Conservation (phyloP, 1,140 invertebrate genomes). For the Aphidius ervi region DNA sequence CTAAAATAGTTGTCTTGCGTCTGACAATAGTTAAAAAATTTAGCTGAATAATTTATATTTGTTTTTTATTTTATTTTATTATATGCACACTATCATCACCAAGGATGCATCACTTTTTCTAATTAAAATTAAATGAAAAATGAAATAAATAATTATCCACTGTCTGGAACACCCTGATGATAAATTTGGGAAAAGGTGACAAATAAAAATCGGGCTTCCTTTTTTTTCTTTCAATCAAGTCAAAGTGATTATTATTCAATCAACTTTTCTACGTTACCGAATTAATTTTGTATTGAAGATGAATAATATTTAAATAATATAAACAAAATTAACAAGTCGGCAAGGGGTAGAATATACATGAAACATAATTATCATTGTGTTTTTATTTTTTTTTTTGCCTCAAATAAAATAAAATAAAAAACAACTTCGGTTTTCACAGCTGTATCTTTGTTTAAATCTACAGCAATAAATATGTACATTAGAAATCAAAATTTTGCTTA, state of each 20-base stretch:
- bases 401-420: conserved; percentile 21
- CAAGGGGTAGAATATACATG: no score
- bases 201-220: conserved; percentile 21
- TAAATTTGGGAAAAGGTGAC: conserved; percentile 43
- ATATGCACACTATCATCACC: not conserved
- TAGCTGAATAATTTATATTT: no score
- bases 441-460: conserved; percentile 50
- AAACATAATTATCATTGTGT: no score
- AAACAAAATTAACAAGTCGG: no score
- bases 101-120: conserved; percentile 6
- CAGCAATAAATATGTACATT: conserved; percentile 54
- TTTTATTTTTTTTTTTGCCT: conserved; percentile 11
- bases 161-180: conserved; percentile 55
- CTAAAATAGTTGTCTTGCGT: no score
- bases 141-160: conserved; percentile 28
- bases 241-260: no score
- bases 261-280: no score
- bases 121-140: conserved; percentile 1
- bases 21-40: no score
- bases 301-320: no score
- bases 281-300: no score
- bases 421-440: conserved; percentile 30
- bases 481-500: conserved; percentile 38
- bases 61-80: no score
- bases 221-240: not conserved